A percentile compares a stretch with the other conserved stretches of the same genome.
Evolutionary conservation across 1,140 invertebrate genomes (phyloP).

Genomic region (Lepeophtheirus salmonis): DNA sequence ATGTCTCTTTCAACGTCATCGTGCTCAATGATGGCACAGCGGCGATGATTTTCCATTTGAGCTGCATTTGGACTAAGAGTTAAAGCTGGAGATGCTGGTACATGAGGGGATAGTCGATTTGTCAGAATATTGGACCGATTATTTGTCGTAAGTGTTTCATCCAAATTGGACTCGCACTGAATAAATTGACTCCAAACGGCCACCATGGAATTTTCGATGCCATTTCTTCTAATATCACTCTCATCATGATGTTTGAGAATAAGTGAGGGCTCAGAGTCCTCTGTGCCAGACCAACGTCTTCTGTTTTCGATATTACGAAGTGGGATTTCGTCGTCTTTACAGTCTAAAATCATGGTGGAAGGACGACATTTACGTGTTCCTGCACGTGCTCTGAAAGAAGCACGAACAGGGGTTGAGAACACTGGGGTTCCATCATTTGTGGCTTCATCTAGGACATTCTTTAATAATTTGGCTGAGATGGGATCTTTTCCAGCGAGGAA

Average conservation of each 20-base stretch:
- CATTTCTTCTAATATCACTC: neutral
- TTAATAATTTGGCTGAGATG: neutral
- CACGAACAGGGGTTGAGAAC: conserved; percentile 10
- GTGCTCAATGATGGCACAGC: neutral
- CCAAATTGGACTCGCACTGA: conserved; percentile 1
- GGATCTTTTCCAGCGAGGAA: conserved; percentile 1
- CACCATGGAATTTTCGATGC: conserved; percentile 1
- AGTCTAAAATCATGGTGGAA: neutral
- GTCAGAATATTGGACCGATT: neutral
- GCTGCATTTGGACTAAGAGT: neutral
- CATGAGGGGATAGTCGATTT: neutral
- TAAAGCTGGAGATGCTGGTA: neutral
- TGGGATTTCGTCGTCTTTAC: neutral
- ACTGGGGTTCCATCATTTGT: conserved; percentile 1
- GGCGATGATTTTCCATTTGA: neutral
- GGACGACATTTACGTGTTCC: neutral
- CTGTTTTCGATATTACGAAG: neutral
- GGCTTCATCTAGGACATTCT: neutral
- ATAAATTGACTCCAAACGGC: conserved; percentile 10
- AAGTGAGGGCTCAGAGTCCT: neutral
- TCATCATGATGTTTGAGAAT: neutral
- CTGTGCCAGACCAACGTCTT: neutral
- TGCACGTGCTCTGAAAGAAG: neutral
- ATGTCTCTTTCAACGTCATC: neutral
- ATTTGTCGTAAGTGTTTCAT: neutral